A percentile compares a stretch with the other conserved stretches of the same genome.
Conservation (phyloP, 1,140 invertebrate genomes). For the Parapsyche elsis region DNA sequence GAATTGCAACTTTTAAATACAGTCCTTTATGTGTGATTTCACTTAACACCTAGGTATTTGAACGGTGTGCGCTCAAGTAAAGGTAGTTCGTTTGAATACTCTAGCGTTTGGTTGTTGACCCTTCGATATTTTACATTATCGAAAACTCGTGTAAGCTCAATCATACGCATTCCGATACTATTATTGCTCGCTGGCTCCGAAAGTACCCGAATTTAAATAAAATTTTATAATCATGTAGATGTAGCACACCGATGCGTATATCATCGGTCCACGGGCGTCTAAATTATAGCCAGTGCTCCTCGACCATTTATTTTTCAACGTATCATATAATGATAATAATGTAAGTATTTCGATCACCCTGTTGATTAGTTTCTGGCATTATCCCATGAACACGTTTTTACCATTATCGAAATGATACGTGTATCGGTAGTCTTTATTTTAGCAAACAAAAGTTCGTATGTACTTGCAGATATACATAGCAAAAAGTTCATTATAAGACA, state of each 20-base stretch:
- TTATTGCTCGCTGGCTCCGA: neutral
- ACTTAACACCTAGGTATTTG: slow-evolving; percentile 4
- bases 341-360: neutral
- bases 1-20: too few relatives aligned
- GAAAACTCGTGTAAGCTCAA: slow-evolving; percentile 8
- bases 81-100: neutral
- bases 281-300: neutral
- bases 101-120: neutral
- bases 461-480: too few relatives aligned
- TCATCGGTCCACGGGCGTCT: neutral
- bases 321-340: neutral
- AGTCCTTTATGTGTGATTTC: neutral
- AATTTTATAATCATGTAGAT: too few relatives aligned
- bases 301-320: neutral
- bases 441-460: too few relatives aligned
- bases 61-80: neutral
- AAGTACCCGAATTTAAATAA: neutral
- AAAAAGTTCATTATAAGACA: too few relatives aligned
- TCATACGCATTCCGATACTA: slow-evolving; percentile 1
- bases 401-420: too few relatives aligned
- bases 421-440: too few relatives aligned
- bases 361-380: too few relatives aligned
- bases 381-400: too few relatives aligned
- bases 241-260: too few relatives aligned
- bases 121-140: neutral